Conservation (phyloP, 2,797 vertebrate genomes). For the Pipistrellus nathusii region DNA sequence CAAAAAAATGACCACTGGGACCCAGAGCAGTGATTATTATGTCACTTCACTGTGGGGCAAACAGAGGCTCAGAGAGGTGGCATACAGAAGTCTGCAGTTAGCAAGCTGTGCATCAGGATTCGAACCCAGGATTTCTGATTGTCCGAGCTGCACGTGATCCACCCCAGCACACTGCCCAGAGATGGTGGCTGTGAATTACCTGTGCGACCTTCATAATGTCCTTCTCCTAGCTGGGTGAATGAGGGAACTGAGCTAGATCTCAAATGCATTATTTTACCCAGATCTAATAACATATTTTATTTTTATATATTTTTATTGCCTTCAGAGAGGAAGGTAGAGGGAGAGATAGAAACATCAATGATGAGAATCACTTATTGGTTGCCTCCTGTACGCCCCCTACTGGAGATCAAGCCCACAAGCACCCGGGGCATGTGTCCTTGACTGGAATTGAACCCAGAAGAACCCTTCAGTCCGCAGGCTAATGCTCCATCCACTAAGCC, state of each 20-base stretch:
- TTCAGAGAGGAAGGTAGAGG: no score
- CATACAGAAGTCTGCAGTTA: rapidly evolving
- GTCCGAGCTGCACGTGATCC: not conserved
- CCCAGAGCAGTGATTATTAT: not conserved
- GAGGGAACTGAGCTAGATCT: not conserved
- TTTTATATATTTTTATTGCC: no score
- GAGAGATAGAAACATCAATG: no score
- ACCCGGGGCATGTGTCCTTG: no score
- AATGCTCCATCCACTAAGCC: no score
- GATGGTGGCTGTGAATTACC: not conserved
- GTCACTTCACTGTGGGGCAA: not conserved
- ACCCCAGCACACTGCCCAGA: not conserved
- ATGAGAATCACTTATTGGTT: no score
- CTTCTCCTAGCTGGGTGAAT: not conserved
- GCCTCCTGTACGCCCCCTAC: no score
- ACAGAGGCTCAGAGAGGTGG: not conserved
- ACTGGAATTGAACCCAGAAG: no score
- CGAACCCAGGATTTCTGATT: rapidly evolving
- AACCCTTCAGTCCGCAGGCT: no score
- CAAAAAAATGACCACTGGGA: not conserved
- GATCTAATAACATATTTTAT: not conserved
- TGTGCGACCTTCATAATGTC: not conserved
- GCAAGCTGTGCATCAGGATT: not conserved
- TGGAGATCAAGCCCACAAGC: no score
- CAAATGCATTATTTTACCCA: not conserved